A percentile compares a stretch with the other conserved stretches of the same genome.
phyloP scores from a whole-genome alignment of 2,888 invertebrate species.

The Plagiodera versicolora region DNA sequence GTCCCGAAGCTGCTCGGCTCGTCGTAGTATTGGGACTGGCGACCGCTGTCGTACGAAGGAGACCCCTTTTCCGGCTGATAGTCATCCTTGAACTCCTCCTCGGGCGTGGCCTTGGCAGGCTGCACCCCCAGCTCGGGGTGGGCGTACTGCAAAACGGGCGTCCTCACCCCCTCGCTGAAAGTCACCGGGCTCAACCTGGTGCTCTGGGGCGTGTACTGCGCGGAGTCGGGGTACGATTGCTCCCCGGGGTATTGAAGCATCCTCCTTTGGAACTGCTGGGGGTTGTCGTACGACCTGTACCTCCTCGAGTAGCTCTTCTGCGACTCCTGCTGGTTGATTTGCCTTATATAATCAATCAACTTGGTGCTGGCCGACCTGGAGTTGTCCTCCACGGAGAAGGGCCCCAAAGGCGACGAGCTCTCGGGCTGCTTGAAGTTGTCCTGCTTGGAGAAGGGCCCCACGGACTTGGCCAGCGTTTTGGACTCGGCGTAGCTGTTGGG shows the following conservation, averaged over 20 bases:
- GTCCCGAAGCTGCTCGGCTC: constrained; percentile 54
- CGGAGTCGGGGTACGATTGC: constrained; percentile 66
- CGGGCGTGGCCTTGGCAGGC: constrained; percentile 65
- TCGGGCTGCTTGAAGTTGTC: constrained; percentile 60
- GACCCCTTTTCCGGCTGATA: constrained; percentile 34
- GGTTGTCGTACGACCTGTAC: constrained; percentile 56
- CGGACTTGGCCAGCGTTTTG: constrained; percentile 40
- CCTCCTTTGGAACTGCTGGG: constrained; percentile 66
- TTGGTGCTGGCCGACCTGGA: constrained; percentile 60
- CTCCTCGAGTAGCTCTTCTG: constrained; percentile 61
- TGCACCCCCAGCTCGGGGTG: constrained; percentile 80
- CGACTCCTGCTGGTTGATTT: constrained; percentile 67
- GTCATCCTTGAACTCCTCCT: constrained; percentile 43
- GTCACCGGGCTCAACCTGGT: constrained; percentile 61
- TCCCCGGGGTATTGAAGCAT: constrained; percentile 70
- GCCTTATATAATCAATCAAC: constrained; percentile 67
- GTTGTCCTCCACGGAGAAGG: constrained; percentile 67
- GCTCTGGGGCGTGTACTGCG: constrained; percentile 65
- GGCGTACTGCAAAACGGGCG: constrained; percentile 77
- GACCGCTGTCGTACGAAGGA: constrained; percentile 48
- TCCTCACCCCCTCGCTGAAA: constrained; percentile 71
- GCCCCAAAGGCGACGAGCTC: constrained; percentile 52
- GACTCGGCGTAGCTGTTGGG: constrained; percentile 14
- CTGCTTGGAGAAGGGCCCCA: constrained; percentile 65
- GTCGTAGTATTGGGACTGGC: constrained; percentile 53